These are phyloP conservation scores for Synergus itoensis DNA, from an alignment of 2,888 invertebrate genomes.

Conservation along the genomic window DNA sequence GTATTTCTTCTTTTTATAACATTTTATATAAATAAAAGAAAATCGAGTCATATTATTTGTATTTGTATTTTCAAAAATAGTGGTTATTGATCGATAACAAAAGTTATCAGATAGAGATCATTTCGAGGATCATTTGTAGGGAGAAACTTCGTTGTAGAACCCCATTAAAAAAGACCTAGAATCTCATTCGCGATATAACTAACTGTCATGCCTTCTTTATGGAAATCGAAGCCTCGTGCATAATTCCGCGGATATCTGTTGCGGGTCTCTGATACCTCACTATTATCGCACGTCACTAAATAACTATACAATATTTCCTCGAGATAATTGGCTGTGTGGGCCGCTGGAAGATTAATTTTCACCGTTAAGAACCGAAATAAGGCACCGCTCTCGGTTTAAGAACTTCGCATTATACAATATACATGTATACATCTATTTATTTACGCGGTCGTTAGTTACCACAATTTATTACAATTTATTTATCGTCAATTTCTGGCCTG, in stretches of 20 bases:
- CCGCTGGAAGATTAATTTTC: constrained; percentile 62
- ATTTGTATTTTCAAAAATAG: neutral
- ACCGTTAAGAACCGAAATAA: constrained; percentile 58
- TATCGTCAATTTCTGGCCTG: constrained; percentile 33
- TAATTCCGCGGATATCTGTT: constrained; percentile 32
- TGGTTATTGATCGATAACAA: neutral
- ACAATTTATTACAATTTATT: constrained; percentile 40
- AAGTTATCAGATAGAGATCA: neutral
- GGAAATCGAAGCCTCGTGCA: constrained; percentile 40
- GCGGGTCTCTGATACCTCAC: constrained; percentile 25
- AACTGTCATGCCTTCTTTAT: constrained; percentile 27
- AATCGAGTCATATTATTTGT: neutral
- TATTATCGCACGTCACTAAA: constrained; percentile 55
- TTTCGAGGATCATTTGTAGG: neutral
- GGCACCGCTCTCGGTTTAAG: constrained; percentile 51
- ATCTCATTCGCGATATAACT: neutral
- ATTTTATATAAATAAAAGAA: too few species aligned
- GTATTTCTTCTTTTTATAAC: too few species aligned
- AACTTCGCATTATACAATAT: constrained; percentile 50
- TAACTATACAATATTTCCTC: constrained; percentile 57
- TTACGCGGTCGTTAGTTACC: constrained; percentile 45
- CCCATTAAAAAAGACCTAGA: neutral
- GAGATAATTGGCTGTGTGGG: constrained; percentile 64
- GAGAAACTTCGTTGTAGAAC: neutral
- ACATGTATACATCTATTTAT: constrained; percentile 55